These are phyloP conservation scores for Campylomormyrus numenius DNA, from an alignment of 2,113 vertebrate species.

Conservation along the genomic window DNA sequence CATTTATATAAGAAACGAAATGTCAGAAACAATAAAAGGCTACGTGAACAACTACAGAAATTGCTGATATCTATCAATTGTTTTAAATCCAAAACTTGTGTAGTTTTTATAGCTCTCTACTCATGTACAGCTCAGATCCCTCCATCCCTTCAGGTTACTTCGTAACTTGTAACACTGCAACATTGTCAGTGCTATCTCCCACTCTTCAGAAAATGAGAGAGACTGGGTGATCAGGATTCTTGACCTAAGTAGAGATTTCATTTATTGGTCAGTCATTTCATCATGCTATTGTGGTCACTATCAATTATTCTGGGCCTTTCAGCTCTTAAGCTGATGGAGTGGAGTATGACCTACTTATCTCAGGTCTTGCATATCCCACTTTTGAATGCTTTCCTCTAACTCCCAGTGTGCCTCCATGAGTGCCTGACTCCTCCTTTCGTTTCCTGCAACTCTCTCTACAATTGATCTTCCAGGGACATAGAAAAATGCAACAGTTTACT, in stretches of 20 bases:
- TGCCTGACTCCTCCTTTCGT: slow-evolving; percentile 54
- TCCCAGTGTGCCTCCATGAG: slow-evolving; percentile 57
- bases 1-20: background rate
- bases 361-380: slow-evolving; percentile 56
- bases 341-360: slow-evolving; percentile 57
- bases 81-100: slow-evolving; percentile 28
- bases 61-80: background rate
- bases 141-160: slow-evolving; percentile 57
- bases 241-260: background rate
- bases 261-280: background rate
- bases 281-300: slow-evolving; percentile 69
- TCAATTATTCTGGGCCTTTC: slow-evolving; percentile 54
- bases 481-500: background rate
- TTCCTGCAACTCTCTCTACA: slow-evolving; percentile 52
- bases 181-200: slow-evolving; percentile 55
- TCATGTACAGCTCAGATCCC: slow-evolving; percentile 47
- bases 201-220: slow-evolving; percentile 48
- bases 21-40: background rate
- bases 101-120: slow-evolving; percentile 62
- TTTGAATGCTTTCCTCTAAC: slow-evolving; percentile 53
- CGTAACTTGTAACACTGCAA: slow-evolving; percentile 62
- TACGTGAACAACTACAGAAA: background rate
- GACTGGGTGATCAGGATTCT: background rate
- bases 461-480: slow-evolving; percentile 56
- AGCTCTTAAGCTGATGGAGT: slow-evolving; percentile 61